phyloP scores from a whole-genome alignment of 2,888 invertebrate genomes.

The Drosophila lacicola region DNA sequence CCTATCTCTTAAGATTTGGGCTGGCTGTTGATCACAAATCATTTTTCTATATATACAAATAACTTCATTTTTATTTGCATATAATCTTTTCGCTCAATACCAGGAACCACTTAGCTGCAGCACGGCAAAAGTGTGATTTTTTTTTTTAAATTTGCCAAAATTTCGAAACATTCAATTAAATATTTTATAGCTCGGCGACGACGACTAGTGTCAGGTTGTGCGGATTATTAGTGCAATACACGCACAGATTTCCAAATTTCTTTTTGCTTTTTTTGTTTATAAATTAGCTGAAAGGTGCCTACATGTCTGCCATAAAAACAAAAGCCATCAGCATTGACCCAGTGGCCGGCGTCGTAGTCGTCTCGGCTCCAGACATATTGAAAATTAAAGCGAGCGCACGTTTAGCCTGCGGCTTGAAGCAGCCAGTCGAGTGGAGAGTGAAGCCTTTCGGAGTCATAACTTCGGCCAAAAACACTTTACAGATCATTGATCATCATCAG shows the following conservation, averaged over 20 bases:
- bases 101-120: constrained; percentile 18
- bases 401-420: constrained; percentile 59
- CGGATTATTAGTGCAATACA: constrained; percentile 20
- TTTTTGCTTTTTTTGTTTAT: constrained; percentile 38
- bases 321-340: constrained; percentile 75
- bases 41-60: no score
- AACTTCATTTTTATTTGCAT: constrained; percentile 8
- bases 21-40: no score
- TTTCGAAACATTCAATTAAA: constrained; percentile 40
- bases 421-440: constrained; percentile 1
- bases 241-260: constrained; percentile 40
- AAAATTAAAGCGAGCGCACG: constrained; percentile 79
- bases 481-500: constrained; percentile 83
- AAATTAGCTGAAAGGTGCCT: constrained; percentile 78
- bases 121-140: constrained; percentile 20
- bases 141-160: constrained; percentile 12
- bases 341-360: constrained; percentile 46
- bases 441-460: constrained; percentile 55
- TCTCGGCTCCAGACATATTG: constrained; percentile 68
- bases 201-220: constrained; percentile 25
- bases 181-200: constrained; percentile 11
- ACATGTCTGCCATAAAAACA: constrained; percentile 81
- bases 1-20: no score
- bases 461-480: constrained; percentile 75
- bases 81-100: constrained; percentile 13